phyloP scores from a whole-genome alignment of 2,113 vertebrate species.

The Mastomys coucha region DNA sequence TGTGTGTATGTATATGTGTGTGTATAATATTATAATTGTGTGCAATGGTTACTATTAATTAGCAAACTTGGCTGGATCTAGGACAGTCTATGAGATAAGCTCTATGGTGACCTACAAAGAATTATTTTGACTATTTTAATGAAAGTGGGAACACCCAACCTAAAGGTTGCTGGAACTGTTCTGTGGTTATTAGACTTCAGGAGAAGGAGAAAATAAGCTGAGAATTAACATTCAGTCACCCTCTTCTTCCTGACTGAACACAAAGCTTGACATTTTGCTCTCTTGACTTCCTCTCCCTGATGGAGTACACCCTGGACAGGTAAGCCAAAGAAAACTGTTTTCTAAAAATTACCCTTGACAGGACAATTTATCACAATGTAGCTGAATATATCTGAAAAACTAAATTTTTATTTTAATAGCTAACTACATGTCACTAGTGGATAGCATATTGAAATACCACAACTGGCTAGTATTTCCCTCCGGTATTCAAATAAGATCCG shows the following conservation, averaged over 20 bases:
- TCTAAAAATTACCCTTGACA: not conserved
- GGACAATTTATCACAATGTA: not conserved
- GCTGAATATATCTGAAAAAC: not conserved
- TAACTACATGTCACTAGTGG: not conserved
- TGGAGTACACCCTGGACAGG: too few relatives aligned
- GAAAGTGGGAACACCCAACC: not conserved
- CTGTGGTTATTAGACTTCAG: too few relatives aligned
- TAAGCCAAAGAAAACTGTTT: not conserved
- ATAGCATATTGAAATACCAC: not conserved
- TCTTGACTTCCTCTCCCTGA: not conserved
- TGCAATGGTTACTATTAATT: not conserved
- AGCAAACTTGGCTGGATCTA: not conserved
- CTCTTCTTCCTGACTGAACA: not conserved
- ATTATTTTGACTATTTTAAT: not conserved
- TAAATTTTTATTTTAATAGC: constrained; percentile 35
- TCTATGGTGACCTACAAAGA: too few relatives aligned
- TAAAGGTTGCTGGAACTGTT: not conserved
- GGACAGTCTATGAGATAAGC: not conserved
- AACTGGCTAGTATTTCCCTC: not conserved
- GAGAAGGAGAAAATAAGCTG: not conserved
- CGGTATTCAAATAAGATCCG: not conserved
- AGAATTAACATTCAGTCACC: not conserved
- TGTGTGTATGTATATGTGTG: too few relatives aligned
- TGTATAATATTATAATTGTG: not conserved
- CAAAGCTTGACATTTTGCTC: not conserved